Base-by-base conservation (phyloP, 1,140 invertebrate species). In the Caenorhabditis inopinata region DNA sequence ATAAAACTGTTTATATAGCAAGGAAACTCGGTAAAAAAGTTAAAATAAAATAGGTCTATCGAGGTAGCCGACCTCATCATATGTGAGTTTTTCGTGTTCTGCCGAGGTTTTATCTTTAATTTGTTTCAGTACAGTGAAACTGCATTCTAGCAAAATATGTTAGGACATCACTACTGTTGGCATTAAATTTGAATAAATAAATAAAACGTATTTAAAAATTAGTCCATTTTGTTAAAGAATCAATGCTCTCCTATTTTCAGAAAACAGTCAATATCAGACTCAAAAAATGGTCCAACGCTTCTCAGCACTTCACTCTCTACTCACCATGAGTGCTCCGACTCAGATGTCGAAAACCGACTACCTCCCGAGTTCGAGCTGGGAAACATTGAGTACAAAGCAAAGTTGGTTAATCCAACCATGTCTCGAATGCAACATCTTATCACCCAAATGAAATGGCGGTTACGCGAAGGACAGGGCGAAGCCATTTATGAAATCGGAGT, bases 401-500 rank as follows among this genome's bases (percentile, higher is more conserved):
- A 89, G 76, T 82, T 91, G 35, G 88, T 90, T 2, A 89, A 90
- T 80, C 89, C 89, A 14, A 87, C 88, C n/a, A 84, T 85, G 6
- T 85, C 85, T 73, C 86, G 90, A 48, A 83, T 91, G 79, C 89
- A 91, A 78, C 90, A 91, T 83, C 84, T 91, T 49, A 89, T 90
- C 16, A 91, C 90, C 7, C 90, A 91, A 84, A 90, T 91, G 88
- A 91, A 91, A 87, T 91, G 90, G 90, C 83, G 90, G 9, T 85
- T 91, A 11, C 84, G 89, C 42, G 90, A 91, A 85, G 91, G 90
- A 48, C 84, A 90, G 58, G 96, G 96, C 6, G 94, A 96, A 89
- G 95, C 95, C 0, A 94, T 98, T 83, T 98, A 98, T 90, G 94
- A 96, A 90, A 94, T 81, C 32, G 95, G 96, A 0, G 96, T 98